phyloP scores from a whole-genome alignment of 2,888 invertebrate genomes.

The Atrina japonica region DNA sequence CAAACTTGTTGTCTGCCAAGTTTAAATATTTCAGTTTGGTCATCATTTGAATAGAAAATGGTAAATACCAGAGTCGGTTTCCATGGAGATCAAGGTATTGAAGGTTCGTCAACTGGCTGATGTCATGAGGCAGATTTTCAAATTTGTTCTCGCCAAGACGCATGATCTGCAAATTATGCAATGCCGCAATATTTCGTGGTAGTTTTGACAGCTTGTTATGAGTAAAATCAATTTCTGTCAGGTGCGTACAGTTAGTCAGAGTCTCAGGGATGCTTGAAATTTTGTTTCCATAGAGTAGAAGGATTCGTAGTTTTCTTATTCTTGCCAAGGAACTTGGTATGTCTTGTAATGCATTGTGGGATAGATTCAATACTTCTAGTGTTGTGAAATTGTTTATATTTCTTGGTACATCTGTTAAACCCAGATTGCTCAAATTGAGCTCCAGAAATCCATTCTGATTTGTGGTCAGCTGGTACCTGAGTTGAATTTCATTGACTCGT shows the following conservation, averaged over 20 bases:
- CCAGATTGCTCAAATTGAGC: constrained; percentile 66
- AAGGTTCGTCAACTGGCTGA: constrained; percentile 71
- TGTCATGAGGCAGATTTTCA: constrained; percentile 74
- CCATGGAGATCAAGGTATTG: constrained; percentile 71
- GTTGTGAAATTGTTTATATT: constrained; percentile 68
- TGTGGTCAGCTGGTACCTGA: constrained; percentile 14
- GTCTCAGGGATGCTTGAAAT: constrained; percentile 73
- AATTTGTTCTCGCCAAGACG: constrained; percentile 72
- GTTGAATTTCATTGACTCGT: too few relatives aligned
- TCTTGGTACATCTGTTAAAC: constrained; percentile 63
- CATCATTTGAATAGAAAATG: constrained; percentile 71
- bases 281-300: constrained; percentile 70
- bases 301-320: constrained; percentile 67
- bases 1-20: constrained; percentile 75
- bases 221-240: constrained; percentile 67
- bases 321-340: constrained; percentile 70
- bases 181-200: constrained; percentile 61
- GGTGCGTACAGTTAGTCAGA: constrained; percentile 72
- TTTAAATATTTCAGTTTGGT: constrained; percentile 68
- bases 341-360: constrained; percentile 69
- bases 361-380: constrained; percentile 71
- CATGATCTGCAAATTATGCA: constrained; percentile 46
- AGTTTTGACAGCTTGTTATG: constrained; percentile 66
- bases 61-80: constrained; percentile 77
- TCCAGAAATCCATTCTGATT: constrained; percentile 61